These are phyloP conservation scores for Sialia sialis DNA, from an alignment of 2,113 vertebrate species.

Conservation along the genomic window DNA sequence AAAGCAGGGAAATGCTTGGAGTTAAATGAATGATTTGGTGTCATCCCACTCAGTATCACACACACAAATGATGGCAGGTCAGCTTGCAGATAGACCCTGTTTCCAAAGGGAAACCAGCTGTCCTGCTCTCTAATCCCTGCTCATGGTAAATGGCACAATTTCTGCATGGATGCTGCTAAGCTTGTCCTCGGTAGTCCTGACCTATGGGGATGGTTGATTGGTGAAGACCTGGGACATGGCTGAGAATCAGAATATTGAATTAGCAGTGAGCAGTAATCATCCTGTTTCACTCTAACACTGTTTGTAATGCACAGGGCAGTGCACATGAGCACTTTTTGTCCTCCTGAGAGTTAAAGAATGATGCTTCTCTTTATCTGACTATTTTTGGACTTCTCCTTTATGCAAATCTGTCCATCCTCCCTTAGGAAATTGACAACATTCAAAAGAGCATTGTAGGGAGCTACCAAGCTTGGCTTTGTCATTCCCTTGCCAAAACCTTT, in stretches of 20 bases:
- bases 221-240: not conserved
- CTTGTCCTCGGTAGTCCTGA: not conserved
- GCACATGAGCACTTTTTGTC: not conserved
- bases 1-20: not conserved
- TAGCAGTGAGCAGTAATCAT: not conserved
- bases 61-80: not conserved
- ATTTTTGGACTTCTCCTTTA: not conserved
- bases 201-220: not conserved
- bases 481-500: not conserved
- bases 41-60: not conserved
- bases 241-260: not conserved
- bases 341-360: not conserved
- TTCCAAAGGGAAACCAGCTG: not conserved
- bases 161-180: not conserved
- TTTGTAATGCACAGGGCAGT: not conserved
- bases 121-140: not conserved
- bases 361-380: not conserved
- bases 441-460: not conserved
- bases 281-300: fast-evolving
- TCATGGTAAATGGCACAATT: not conserved
- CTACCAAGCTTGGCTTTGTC: not conserved
- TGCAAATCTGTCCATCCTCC: not conserved
- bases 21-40: not conserved
- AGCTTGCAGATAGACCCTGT: not conserved
- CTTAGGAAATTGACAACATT: not conserved